These are phyloP conservation scores for Ladona fulva DNA, from an alignment of 1,140 invertebrate genomes.

Conservation along the genomic window DNA sequence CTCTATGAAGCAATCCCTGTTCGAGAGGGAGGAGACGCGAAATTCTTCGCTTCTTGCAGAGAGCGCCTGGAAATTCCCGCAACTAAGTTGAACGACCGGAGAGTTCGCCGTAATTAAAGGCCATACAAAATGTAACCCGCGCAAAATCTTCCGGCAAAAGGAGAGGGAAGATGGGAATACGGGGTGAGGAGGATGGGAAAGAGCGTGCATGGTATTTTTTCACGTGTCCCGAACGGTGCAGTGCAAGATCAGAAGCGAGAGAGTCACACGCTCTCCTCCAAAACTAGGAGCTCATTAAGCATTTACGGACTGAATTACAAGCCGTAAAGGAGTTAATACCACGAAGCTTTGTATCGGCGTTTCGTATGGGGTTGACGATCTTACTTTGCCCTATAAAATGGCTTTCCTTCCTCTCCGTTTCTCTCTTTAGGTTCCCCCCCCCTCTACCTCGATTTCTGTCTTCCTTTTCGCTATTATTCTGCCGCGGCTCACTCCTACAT, in stretches of 20 bases:
- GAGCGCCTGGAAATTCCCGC: not conserved
- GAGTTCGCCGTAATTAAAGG: not conserved
- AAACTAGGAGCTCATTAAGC: not conserved
- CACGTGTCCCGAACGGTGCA: too few species aligned
- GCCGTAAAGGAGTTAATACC: not conserved
- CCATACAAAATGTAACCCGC: not conserved
- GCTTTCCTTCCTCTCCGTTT: too few species aligned
- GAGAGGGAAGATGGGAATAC: not conserved
- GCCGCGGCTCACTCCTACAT: too few species aligned
- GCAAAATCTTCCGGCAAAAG: not conserved
- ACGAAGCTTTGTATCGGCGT: too few species aligned
- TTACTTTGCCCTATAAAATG: too few species aligned
- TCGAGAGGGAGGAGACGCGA: too few species aligned
- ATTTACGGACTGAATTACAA: conserved; percentile 1
- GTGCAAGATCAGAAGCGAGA: too few species aligned
- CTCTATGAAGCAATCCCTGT: not conserved
- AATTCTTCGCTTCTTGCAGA: not conserved
- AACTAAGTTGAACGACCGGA: conserved; percentile 4
- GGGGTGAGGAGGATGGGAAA: not conserved
- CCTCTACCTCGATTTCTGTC: too few species aligned
- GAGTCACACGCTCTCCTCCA: not conserved
- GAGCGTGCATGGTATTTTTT: not conserved
- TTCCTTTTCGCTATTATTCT: too few species aligned
- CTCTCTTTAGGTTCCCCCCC: too few species aligned
- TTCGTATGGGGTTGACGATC: too few species aligned